Base-by-base conservation (phyloP, 2,888 invertebrate genomes). In the Diogma glabrata region DNA sequence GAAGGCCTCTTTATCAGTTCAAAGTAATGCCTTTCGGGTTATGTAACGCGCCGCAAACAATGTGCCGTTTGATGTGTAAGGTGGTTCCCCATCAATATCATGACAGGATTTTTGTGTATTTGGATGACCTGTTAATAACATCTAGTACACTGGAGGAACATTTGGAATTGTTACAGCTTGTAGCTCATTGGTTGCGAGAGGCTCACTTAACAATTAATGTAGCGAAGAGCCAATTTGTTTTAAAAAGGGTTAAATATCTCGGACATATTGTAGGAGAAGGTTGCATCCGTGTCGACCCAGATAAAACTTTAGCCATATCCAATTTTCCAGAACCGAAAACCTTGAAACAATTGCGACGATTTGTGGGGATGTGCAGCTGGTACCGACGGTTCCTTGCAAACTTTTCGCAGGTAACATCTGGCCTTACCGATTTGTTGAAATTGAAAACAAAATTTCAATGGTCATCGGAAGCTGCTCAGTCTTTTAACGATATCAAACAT, bases 41-140 rank as follows among this genome's bases (percentile, higher is more conserved):
- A 8, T n/a, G n/a, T 22, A 46, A 46, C 23, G 22, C 46, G n/a
- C 49, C 55, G 1, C 54, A 56, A 22, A 33, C 54, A 2, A 14
- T 55, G 8, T 59, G 59, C 45, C 45, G 59, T 2, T 38, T 60
- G 12, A 54, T 61, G 50, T 58, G 59, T 47, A 53, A 53, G 14
- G 53, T 59, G 1, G 52, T 59, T 4, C 58, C 57, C 3, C 50
- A 53, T 30, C 54, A 54, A 26, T 20, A 55, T 24, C 49, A 54
- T 17, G 53, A 53, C 1, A 19, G 43, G 33, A 30, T 36, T 9
- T 46, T 52, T 51, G 55, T 52, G 3, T 53, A 30, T 52, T 51
- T 36, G 20, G 47, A 50, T 23, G 50, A 53, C 19, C 23, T 53
- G 2, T 8, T 53, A 2, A 20, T 47, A 1, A 24, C 36, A 12